Evolutionary conservation across 2,888 invertebrate species (phyloP), one percentile per base, ranked within the genome.

Genomic region (Scaptomyza caliginosa): DNA sequence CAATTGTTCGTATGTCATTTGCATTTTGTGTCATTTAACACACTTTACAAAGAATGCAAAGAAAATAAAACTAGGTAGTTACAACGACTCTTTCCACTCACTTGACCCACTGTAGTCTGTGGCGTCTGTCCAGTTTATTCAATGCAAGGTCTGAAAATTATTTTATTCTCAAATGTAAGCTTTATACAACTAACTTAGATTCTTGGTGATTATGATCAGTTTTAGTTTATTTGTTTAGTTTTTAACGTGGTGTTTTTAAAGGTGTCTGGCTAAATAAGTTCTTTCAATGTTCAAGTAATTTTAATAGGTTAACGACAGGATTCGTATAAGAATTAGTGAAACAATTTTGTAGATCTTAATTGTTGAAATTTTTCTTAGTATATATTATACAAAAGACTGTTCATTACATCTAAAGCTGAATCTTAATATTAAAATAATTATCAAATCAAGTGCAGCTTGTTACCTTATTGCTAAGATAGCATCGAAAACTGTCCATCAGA

Each of bases 381-480:
- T 13, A 32, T 13, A 7, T 7, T 32, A 32, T 6, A 3, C 6
- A 32, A 7, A 1, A 8, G 1, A 6, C n/a, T n/a, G n/a, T 24
- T n/a, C 11, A 26, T 10, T 4, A 36, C 30, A 54, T 30, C 30
- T 67, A 30, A 30, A 38, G 38, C 32, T 17, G 4, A 30, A 64
- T 71, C 54, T 40, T 26, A 71, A 71, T 50, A 32, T 45, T 26
- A 4, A 7, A 38, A n/a, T 52, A 40, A 24, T 34, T 24, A 36
- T 30, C 13, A 46, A 59, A 67, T 59, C 32, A 60, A 49, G 39
- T 36, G 13, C 54, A 54, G 67, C 59, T 74, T 74, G 74, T 74
- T 49, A 52, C 16, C 51, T 52, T 49, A 73, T 73, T 67, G 52
- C 42, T 45, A 19, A 43, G 43, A 55, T 67, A 43, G 8, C 26